These are phyloP conservation scores for Phymastichus coffea DNA, from an alignment of 1,140 invertebrate genomes.

Conservation along the genomic window DNA sequence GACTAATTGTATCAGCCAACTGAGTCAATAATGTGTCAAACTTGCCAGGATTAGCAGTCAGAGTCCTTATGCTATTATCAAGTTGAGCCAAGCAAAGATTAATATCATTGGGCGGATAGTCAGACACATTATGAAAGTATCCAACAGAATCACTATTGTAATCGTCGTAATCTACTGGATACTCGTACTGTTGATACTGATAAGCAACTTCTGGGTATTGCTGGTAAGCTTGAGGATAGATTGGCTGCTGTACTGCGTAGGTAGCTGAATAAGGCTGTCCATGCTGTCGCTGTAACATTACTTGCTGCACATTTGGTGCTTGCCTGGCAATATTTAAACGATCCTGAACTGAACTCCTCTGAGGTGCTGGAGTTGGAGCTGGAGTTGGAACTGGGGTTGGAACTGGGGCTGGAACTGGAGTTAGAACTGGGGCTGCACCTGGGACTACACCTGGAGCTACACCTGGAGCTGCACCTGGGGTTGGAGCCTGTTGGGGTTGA, in stretches of 20 bases:
- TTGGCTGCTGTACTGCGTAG: slow-evolving; percentile 20
- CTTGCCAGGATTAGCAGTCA: slow-evolving; percentile 63
- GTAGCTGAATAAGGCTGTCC: slow-evolving; percentile 1
- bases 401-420: background rate
- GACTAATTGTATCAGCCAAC: slow-evolving; percentile 59
- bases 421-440: too few relatives aligned
- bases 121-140: too few relatives aligned
- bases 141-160: slow-evolving; percentile 36
- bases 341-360: slow-evolving; percentile 35
- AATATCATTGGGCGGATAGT: slow-evolving; percentile 23
- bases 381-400: too few relatives aligned
- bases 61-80: slow-evolving; percentile 60
- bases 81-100: slow-evolving; percentile 51
- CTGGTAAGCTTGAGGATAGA: slow-evolving; percentile 23
- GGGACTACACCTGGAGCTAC: too few relatives aligned
- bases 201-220: slow-evolving; percentile 31
- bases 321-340: slow-evolving; percentile 37
- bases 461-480: too few relatives aligned
- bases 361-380: too few relatives aligned
- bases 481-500: too few relatives aligned
- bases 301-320: slow-evolving; percentile 17
- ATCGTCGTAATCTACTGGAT: slow-evolving; percentile 29
- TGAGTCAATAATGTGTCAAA: slow-evolving; percentile 60
- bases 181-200: slow-evolving; percentile 35
- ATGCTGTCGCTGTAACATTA: slow-evolving; percentile 21